Evolutionary conservation across 2,888 invertebrate species (phyloP).

Genomic region (Agrotis clavis): DNA sequence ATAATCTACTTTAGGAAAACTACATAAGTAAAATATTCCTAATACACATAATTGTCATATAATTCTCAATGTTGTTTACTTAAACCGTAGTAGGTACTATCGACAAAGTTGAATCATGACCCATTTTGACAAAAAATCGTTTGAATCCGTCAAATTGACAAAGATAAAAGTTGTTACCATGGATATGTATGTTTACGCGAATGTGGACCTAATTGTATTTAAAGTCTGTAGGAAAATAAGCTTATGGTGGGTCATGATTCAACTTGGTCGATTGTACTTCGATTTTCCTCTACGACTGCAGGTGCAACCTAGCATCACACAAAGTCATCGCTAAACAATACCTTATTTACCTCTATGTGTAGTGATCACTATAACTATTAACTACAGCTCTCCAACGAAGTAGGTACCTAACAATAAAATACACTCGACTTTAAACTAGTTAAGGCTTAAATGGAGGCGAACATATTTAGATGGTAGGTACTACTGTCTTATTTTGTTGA

Average conservation of each 20-base stretch:
- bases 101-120: too few relatives aligned
- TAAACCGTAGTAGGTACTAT: conserved; percentile 1
- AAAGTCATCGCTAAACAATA: conserved; percentile 25
- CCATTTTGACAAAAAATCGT: too few relatives aligned
- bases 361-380: conserved; percentile 2
- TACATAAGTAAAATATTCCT: conserved; percentile 23
- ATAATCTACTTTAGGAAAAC: conserved; percentile 18
- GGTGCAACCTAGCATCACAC: conserved; percentile 3
- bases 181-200: too few relatives aligned
- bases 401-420: conserved; percentile 10
- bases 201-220: too few relatives aligned
- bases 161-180: too few relatives aligned
- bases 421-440: background rate
- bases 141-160: too few relatives aligned
- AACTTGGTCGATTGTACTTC: too few relatives aligned
- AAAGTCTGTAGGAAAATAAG: too few relatives aligned
- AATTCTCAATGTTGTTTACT: conserved; percentile 22
- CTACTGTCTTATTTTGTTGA: conserved; percentile 11
- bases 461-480: conserved; percentile 3
- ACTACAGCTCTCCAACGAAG: background rate
- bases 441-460: too few relatives aligned
- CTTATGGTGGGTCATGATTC: too few relatives aligned
- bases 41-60: conserved; percentile 12
- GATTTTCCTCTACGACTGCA: conserved; percentile 21
- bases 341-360: conserved; percentile 15